Evolutionary conservation across 2,888 invertebrate species (phyloP), one percentile per base, ranked within the genome.

Genomic region (Oligia strigilis): DNA sequence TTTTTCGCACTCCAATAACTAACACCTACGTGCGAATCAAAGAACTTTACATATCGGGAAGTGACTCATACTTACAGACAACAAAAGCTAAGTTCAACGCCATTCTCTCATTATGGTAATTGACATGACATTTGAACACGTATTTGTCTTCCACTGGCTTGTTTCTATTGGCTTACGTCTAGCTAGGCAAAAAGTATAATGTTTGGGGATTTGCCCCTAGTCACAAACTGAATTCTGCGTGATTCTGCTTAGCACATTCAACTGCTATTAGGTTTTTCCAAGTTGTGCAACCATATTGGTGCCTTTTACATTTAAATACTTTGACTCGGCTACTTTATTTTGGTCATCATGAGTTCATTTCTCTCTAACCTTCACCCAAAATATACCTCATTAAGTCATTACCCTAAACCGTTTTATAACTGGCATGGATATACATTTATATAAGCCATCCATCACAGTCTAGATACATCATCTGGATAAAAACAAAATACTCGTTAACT

Each of bases 81-180:
- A 85, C 69, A 83, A 84, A 83, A 74, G 78, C 76, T 65, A 81
- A 89, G 89, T 85, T 89, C 88, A 89, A 80, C 82, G 90, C 65
- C 90, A 76, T 81, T 78, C 80, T 80, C 82, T 82, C 78, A 75
- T 80, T 88, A 86, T 82, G 79, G 81, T 81, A 89, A 86, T 86
- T 80, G 79, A 66, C 77, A 78, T 81, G 78, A 82, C 72, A 78
- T 81, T 86, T 80, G 74, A 65, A 77, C 72, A 81, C 70, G 77
- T 81, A 49, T 78, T 82, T 78, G 58, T 75, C 65, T 82, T 76
- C n/a, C 66, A 43, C 23, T 67, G 29, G 29, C 19, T 82, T 66
- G 49, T 43, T 46, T 72, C 72, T 82, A 75, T 82, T 74, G 23
- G 14, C n/a, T 66, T 36, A 62, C 23, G 11, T 19, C 6, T 64